Percentiles rank a stretch among this genome's conserved stretches.
Conservation (phyloP, 2,888 invertebrate genomes). For the Maniola hyperantus region DNA sequence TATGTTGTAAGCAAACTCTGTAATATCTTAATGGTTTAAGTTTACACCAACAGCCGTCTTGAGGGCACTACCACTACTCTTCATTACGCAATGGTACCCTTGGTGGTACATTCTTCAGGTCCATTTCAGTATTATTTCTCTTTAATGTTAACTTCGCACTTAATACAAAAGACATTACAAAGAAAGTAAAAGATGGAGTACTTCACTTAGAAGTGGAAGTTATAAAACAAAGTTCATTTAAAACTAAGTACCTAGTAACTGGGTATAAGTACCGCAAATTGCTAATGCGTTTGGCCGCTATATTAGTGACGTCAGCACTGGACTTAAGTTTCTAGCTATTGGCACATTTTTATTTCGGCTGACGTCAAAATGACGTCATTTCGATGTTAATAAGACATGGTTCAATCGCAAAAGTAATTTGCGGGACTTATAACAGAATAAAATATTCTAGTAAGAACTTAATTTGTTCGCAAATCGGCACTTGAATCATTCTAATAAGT, state of each 20-base stretch:
- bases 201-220: background rate
- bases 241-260: background rate
- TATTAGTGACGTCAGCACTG: no score
- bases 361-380: no score
- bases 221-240: background rate
- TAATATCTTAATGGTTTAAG: slow-evolving; percentile 79
- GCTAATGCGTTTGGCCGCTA: no score
- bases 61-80: slow-evolving; percentile 75
- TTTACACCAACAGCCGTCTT: slow-evolving; percentile 69
- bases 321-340: no score
- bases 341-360: no score
- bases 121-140: slow-evolving; percentile 76
- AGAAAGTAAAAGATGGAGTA: background rate
- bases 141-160: slow-evolving; percentile 70
- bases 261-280: no score
- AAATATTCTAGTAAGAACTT: background rate
- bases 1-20: slow-evolving; percentile 33
- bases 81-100: slow-evolving; percentile 72
- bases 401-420: no score
- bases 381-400: no score
- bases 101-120: slow-evolving; percentile 78
- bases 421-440: no score
- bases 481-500: background rate
- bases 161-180: background rate
- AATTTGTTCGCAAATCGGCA: background rate